Base-by-base conservation (phyloP, 1,140 invertebrate genomes). In the Cydia amplana region DNA sequence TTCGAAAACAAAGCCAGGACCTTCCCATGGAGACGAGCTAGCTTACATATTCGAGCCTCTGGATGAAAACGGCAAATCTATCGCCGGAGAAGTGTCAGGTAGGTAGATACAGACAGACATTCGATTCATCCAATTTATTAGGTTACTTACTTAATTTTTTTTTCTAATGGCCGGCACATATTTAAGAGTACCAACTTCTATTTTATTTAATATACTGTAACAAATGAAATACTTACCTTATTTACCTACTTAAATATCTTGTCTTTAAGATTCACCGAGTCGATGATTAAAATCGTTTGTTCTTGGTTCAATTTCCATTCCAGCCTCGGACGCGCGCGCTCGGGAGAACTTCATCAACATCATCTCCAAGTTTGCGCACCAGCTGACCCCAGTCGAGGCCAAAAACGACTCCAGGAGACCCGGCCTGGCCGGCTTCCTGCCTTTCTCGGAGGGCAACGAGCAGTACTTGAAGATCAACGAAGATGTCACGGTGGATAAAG, bases 11-110 rank as follows among this genome's bases (percentile, higher is more conserved):
- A 60, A 60, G 55, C 9, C 65, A 10, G 86, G 94, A 80, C 94
- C 95, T 1, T 89, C 93, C 10, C 95, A 96, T 82, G 95, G 95
- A 1, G 95, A 96, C 81, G 95, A 96, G 80, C 84, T 96, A 6
- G 94, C 94, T 32, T 96, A 95, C 75, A 88, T 96, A 78, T 96
- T 96, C 79, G 94, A 95, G 78, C 92, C 93, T 2, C 92, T 95
- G 46, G 93, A 94, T 55, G 88, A 95, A 2, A 91, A 94, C 36
- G 95, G 95, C 0, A 93, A 93, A 43, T 88, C 94, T 18, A 67
- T 94, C 23, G 80, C 81, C 1, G 83, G 86, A 6, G 82, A 83
- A 2, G 86, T 90, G 6, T 89, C 78, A 81, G 20, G 55, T 60
- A 23, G 10, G 46, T 25, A 43, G 6, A 9, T 12, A 46, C 12